Percentiles rank a stretch among this genome's conserved stretches.
These are phyloP conservation scores for Apolygus lucorum DNA, from an alignment of 1,140 invertebrate genomes.

Conservation along the genomic window DNA sequence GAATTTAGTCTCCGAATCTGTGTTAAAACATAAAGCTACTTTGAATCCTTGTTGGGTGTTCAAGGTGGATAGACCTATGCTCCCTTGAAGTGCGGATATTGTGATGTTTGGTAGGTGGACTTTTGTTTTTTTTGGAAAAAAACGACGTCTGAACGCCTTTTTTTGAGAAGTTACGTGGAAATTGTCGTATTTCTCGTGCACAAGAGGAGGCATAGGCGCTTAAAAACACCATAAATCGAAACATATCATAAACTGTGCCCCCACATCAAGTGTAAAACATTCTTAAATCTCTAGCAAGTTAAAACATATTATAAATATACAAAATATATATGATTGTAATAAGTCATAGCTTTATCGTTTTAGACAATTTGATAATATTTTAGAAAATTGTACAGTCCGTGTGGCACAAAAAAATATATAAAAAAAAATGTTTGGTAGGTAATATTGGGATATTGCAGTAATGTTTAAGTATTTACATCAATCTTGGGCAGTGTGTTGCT, in stretches of 20 bases:
- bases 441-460: conserved; percentile 17
- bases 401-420: conserved; percentile 27
- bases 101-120: conserved; percentile 7
- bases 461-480: conserved; percentile 21
- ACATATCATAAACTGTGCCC: conserved; percentile 34
- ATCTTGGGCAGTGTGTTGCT: conserved; percentile 29
- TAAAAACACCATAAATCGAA: conserved; percentile 33
- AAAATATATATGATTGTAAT: conserved; percentile 29
- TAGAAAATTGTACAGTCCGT: conserved; percentile 29
- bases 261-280: conserved; percentile 33
- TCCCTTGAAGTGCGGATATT: no score
- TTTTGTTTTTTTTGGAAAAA: conserved; percentile 2
- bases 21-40: background rate
- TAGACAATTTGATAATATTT: conserved; percentile 25
- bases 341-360: conserved; percentile 29
- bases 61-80: conserved; percentile 24
- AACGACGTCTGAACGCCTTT: conserved; percentile 13
- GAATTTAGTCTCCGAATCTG: background rate
- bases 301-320: conserved; percentile 19
- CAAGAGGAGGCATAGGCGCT: conserved; percentile 22
- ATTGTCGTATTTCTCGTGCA: conserved; percentile 26
- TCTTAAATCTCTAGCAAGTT: conserved; percentile 33
- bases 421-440: conserved; percentile 24
- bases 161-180: conserved; percentile 40
- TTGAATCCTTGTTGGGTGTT: conserved; percentile 27